A percentile compares a stretch with the other conserved stretches of the same genome.
These are phyloP conservation scores for Euborellia annulipes DNA, from an alignment of 1,140 invertebrate genomes.

Conservation along the genomic window DNA sequence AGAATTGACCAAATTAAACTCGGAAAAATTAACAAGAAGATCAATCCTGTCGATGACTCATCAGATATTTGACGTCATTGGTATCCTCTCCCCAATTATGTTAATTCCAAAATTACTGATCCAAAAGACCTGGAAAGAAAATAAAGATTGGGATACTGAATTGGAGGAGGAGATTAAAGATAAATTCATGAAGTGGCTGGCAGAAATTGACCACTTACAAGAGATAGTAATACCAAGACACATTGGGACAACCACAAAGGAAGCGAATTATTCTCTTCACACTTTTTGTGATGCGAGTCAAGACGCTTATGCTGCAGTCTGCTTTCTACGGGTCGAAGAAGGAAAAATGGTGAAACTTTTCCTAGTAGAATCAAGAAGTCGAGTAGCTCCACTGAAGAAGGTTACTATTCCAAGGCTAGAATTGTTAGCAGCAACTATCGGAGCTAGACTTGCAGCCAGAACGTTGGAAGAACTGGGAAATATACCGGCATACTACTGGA, in stretches of 20 bases:
- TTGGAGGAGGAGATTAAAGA: slow-evolving; percentile 5
- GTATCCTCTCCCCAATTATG: slow-evolving; percentile 20
- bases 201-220: slow-evolving; percentile 9
- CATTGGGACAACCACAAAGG: slow-evolving; percentile 5
- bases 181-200: slow-evolving; percentile 14
- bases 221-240: slow-evolving; percentile 17
- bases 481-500: slow-evolving; percentile 15
- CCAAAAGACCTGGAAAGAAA: slow-evolving; percentile 17
- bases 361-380: slow-evolving; percentile 20
- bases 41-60: slow-evolving; percentile 16
- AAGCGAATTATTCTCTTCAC: slow-evolving; percentile 13
- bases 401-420: slow-evolving; percentile 22
- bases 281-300: slow-evolving; percentile 24
- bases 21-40: slow-evolving; percentile 11
- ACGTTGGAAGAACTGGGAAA: slow-evolving; percentile 10
- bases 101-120: slow-evolving; percentile 18
- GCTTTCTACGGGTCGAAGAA: slow-evolving; percentile 16
- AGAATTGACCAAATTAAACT: background rate
- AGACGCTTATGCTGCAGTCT: slow-evolving; percentile 19
- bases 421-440: slow-evolving; percentile 23
- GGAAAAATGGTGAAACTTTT: slow-evolving; percentile 6
- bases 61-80: slow-evolving; percentile 22
- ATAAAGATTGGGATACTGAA: slow-evolving; percentile 16
- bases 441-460: slow-evolving; percentile 16
- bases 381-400: slow-evolving; percentile 21